Evolutionary conservation across 2,797 vertebrate species (phyloP), one percentile per base, ranked within the genome.

Genomic region (Acanthopagrus latus): DNA sequence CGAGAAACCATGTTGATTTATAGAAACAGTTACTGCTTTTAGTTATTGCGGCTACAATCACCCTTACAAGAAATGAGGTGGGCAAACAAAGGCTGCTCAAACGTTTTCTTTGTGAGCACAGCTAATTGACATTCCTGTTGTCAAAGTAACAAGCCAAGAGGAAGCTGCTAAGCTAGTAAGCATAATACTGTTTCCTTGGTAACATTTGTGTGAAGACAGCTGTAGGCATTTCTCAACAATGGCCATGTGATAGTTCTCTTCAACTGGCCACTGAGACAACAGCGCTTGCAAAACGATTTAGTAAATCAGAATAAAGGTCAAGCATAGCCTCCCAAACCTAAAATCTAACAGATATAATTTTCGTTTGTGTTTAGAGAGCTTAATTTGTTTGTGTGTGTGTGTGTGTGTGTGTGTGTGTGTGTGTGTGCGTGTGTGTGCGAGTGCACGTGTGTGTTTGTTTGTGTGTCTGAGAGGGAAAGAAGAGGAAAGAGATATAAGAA

Each of bases 101-200:
- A 80, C 75, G 65, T 80, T 78, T 54, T 64, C 78, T 91, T 82
- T 88, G 81, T 72, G 43, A 81, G 81, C 75, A 52, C 71, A 81
- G 85, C 80, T 91, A 89, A 90, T 89, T 93, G 83, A 88, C 91
- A 90, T 93, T 91, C 91, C 90, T 90, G 93, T 93, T 93, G 94
- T 94, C 95, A 91, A 86, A 92, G 94, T 89, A 94, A 94, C 92
- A 81, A 72, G 83, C 89, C 74, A 70, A 86, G 83, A 89, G 88
- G 72, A 86, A 83, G 72, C 80, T 66, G 77, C 85, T 81, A 75
- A 86, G 81, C 78, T 80, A 81, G 87, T 83, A 82, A 81, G 83
- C 85, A 83, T 91, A 80, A 84, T 81, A 69, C 76, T 21, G 92
- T 94, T 89, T 78, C 93, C 92, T 55, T 92, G 92, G 92, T 64